Percentiles rank a stretch among this genome's conserved stretches.
Evolutionary conservation across 2,888 invertebrate genomes (phyloP).

Genomic region (Drosophila aldrichi): DNA sequence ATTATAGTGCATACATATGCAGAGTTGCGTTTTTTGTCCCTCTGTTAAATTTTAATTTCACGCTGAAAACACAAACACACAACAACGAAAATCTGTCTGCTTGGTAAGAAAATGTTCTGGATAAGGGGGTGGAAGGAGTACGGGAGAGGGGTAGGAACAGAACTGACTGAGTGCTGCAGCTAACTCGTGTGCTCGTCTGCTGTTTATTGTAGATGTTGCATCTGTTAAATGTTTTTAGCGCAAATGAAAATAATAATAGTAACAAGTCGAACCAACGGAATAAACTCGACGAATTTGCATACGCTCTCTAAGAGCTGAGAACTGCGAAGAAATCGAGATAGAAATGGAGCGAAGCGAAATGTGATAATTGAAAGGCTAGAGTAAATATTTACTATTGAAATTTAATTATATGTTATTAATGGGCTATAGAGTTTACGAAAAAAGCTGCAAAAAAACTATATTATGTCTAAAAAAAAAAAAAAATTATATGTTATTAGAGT

Average conservation of each 20-base stretch:
- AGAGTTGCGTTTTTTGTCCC: slow-evolving; percentile 60
- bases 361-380: no score
- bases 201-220: slow-evolving; percentile 57
- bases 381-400: no score
- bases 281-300: slow-evolving; percentile 14
- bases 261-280: slow-evolving; percentile 13
- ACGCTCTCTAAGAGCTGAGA: not conserved
- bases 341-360: no score
- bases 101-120: slow-evolving; percentile 37
- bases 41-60: slow-evolving; percentile 83
- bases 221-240: slow-evolving; percentile 67
- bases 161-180: slow-evolving; percentile 20
- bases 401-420: no score
- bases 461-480: no score
- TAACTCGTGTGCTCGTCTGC: slow-evolving; percentile 43
- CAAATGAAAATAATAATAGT: slow-evolving; percentile 41
- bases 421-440: no score
- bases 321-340: not conserved
- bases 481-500: no score
- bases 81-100: slow-evolving; percentile 32
- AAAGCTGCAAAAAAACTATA: no score
- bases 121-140: not conserved
- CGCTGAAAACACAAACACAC: slow-evolving; percentile 70
- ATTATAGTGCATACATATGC: slow-evolving; percentile 47
- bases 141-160: no score